These are phyloP conservation scores for Oenanthe melanoleuca DNA, from an alignment of 2,113 vertebrate genomes.

Conservation along the genomic window DNA sequence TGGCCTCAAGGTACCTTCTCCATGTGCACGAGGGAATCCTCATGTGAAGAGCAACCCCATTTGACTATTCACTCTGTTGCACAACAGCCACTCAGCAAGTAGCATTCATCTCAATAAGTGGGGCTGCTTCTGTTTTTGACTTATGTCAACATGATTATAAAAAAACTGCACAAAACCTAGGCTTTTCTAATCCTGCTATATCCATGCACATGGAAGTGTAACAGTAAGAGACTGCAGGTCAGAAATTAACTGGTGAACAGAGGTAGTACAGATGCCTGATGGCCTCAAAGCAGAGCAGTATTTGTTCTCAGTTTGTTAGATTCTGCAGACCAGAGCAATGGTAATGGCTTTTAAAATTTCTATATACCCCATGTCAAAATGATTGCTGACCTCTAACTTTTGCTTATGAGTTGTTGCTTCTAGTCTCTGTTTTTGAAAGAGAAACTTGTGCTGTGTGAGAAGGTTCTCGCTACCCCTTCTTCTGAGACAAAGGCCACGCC, in stretches of 20 bases:
- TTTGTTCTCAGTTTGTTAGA: not conserved
- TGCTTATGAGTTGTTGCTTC: not conserved
- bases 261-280: not conserved
- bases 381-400: not conserved
- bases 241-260: not conserved
- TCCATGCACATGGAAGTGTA: not conserved
- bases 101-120: fast-evolving
- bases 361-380: not conserved
- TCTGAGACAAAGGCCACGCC: not conserved
- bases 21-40: not conserved
- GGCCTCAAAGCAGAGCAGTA: not conserved
- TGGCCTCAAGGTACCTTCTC: not conserved
- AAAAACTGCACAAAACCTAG: not conserved
- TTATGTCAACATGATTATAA: not conserved
- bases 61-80: not conserved
- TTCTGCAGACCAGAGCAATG: not conserved
- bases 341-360: not conserved
- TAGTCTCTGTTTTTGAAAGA: not conserved
- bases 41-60: not conserved
- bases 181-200: not conserved
- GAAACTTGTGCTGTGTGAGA: not conserved
- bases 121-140: not conserved
- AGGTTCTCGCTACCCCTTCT: not conserved
- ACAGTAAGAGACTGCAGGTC: not conserved
- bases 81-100: not conserved